Percentiles rank a stretch among this genome's conserved stretches.
Evolutionary conservation across 2,797 vertebrate genomes (phyloP).

Genomic region (Capromys pilorides): DNA sequence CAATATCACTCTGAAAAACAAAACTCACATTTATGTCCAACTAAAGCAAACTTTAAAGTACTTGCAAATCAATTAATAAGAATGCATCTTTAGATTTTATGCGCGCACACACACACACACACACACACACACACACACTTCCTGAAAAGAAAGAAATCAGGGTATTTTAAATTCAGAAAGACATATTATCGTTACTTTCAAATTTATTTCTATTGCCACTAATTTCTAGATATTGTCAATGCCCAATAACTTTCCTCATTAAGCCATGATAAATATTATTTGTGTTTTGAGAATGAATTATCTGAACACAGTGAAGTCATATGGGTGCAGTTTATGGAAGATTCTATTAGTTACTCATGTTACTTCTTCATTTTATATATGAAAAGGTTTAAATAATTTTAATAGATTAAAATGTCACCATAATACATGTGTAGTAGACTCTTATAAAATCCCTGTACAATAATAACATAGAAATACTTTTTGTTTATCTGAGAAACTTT

Average conservation of each 20-base stretch:
- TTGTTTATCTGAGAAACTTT: constrained; percentile 58
- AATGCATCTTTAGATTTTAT: constrained; percentile 47
- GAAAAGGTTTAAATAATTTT: constrained; percentile 78
- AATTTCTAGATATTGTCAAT: background rate
- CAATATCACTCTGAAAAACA: background rate
- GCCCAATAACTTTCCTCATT: background rate
- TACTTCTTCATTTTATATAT: constrained; percentile 81
- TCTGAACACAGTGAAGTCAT: constrained; percentile 57
- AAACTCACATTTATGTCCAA: background rate
- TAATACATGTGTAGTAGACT: constrained; percentile 79
- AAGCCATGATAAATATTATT: constrained; percentile 6
- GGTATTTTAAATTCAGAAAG: constrained; percentile 39
- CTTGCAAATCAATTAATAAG: constrained; percentile 28
- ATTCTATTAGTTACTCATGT: constrained; percentile 78
- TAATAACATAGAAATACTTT: constrained; percentile 73
- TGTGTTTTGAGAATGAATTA: constrained; percentile 51
- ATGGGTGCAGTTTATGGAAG: constrained; percentile 73
- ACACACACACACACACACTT: background rate
- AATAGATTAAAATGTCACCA: constrained; percentile 83
- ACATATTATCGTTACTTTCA: constrained; percentile 44
- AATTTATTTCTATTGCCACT: background rate
- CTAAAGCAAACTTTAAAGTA: background rate
- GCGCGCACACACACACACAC: background rate
- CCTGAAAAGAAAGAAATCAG: constrained; percentile 24
- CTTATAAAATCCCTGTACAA: constrained; percentile 79